These are phyloP conservation scores for Macrocentrus cingulum DNA, from an alignment of 1,140 invertebrate genomes.

Conservation along the genomic window DNA sequence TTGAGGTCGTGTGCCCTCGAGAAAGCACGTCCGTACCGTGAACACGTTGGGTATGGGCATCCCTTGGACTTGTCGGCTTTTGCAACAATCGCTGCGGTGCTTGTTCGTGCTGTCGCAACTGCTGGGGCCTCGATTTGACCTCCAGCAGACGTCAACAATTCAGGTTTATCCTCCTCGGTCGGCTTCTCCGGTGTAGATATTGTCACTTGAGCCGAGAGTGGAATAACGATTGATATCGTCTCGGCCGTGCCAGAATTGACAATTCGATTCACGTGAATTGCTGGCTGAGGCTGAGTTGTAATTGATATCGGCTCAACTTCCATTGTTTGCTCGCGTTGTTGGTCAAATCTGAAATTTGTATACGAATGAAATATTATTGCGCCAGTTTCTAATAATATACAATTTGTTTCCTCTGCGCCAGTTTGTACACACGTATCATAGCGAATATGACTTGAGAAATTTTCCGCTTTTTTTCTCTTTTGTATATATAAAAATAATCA, in stretches of 20 bases:
- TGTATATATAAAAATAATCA: conserved; percentile 16
- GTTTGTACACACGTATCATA: no score
- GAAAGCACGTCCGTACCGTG: conserved; percentile 49
- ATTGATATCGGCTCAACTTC: conserved; percentile 37
- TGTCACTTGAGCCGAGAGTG: conserved; percentile 33
- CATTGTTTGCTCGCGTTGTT: conserved; percentile 12
- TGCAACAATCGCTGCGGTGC: conserved; percentile 8
- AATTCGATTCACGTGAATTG: conserved; percentile 50
- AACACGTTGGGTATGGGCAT: conserved; percentile 49
- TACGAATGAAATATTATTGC: background rate
- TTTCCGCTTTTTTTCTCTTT: no score
- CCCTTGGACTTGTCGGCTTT: conserved; percentile 45
- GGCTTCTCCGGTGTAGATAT: conserved; percentile 26
- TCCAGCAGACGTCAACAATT: background rate
- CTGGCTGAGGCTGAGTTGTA: conserved; percentile 39
- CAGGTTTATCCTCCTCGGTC: conserved; percentile 28
- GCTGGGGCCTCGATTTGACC: background rate
- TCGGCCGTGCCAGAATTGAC: conserved; percentile 47
- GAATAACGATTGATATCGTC: conserved; percentile 55
- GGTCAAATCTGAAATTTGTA: background rate
- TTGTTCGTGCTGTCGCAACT: background rate
- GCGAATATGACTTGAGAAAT: background rate
- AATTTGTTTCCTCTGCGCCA: no score
- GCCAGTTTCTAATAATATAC: background rate
- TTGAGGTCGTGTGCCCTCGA: conserved; percentile 53